phyloP scores from a whole-genome alignment of 1,140 invertebrate genomes.

The Bombus balteatus region DNA sequence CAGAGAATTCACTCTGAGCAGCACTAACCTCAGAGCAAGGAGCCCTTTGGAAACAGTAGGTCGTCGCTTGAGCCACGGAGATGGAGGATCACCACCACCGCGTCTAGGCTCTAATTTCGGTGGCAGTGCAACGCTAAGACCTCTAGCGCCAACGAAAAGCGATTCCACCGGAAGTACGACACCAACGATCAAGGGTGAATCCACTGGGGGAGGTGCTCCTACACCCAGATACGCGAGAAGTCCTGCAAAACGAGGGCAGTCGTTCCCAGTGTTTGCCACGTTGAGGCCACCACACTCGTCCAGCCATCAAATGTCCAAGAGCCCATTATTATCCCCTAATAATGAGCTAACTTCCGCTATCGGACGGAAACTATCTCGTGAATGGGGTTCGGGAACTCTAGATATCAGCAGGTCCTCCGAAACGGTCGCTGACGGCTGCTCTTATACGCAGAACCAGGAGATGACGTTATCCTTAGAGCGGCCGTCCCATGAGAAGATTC shows the following conservation, averaged over 20 bases:
- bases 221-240: slow-evolving; percentile 78
- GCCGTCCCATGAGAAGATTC: slow-evolving; percentile 63
- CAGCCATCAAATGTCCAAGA: slow-evolving; percentile 71
- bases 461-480: slow-evolving; percentile 64
- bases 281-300: slow-evolving; percentile 72
- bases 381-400: slow-evolving; percentile 79
- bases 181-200: slow-evolving; percentile 29
- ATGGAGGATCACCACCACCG: slow-evolving; percentile 78
- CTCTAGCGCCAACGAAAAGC: slow-evolving; percentile 70
- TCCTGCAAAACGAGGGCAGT: slow-evolving; percentile 80
- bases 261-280: slow-evolving; percentile 80
- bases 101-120: slow-evolving; percentile 73
- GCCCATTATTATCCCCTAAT: slow-evolving; percentile 78
- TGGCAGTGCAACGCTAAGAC: slow-evolving; percentile 75
- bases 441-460: slow-evolving; percentile 71
- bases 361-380: slow-evolving; percentile 78
- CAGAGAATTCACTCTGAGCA: slow-evolving; percentile 79
- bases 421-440: slow-evolving; percentile 71
- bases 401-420: slow-evolving; percentile 78
- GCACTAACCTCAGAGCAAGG: slow-evolving; percentile 78
- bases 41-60: slow-evolving; percentile 80
- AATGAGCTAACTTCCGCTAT: slow-evolving; percentile 78
- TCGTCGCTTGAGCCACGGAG: slow-evolving; percentile 79
- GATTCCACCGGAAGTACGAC: slow-evolving; percentile 73
- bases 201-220: slow-evolving; percentile 47